Percentiles rank a stretch among this genome's conserved stretches.
phyloP scores from a whole-genome alignment of 1,140 invertebrate species.

The Bombyx mori region DNA sequence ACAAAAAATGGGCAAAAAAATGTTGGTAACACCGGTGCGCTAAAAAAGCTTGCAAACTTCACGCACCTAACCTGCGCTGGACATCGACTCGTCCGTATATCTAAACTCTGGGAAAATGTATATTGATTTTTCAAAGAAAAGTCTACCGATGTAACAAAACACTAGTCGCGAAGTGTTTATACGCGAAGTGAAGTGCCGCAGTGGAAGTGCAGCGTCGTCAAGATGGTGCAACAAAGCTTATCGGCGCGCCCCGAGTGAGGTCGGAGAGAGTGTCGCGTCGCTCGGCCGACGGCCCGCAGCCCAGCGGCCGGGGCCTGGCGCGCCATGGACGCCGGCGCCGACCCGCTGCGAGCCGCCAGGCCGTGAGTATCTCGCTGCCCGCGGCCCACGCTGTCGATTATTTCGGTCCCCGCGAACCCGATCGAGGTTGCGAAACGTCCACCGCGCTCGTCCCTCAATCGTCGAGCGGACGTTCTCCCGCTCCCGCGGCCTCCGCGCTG shows the following conservation, averaged over 20 bases:
- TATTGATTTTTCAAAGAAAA: constrained; percentile 74
- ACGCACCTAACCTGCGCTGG: constrained; percentile 72
- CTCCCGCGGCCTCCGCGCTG: constrained; percentile 62
- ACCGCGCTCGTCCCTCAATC: constrained; percentile 45
- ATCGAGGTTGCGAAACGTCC: constrained; percentile 58
- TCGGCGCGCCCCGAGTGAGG: constrained; percentile 65
- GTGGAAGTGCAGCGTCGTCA: constrained; percentile 62
- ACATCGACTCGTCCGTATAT: constrained; percentile 72
- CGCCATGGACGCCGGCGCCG: constrained; percentile 64
- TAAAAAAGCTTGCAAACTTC: constrained; percentile 74
- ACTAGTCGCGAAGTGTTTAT: constrained; percentile 69
- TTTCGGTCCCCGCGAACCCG: constrained; percentile 56
- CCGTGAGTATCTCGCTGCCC: constrained; percentile 58
- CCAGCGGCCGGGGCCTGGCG: constrained; percentile 60
- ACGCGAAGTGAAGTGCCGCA: constrained; percentile 59
- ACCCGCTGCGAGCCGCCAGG: constrained; percentile 61
- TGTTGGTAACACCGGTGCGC: constrained; percentile 72
- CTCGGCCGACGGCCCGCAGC: constrained; percentile 60
- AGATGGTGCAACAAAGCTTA: constrained; percentile 63
- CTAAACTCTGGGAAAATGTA: constrained; percentile 70
- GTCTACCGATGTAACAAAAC: constrained; percentile 72
- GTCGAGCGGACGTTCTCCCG: constrained; percentile 60
- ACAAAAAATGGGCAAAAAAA: constrained; percentile 72
- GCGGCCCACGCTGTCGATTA: constrained; percentile 51
- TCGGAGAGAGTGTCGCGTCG: constrained; percentile 64